phyloP scores from a whole-genome alignment of 1,140 invertebrate species.

The Amyelois transitella region DNA sequence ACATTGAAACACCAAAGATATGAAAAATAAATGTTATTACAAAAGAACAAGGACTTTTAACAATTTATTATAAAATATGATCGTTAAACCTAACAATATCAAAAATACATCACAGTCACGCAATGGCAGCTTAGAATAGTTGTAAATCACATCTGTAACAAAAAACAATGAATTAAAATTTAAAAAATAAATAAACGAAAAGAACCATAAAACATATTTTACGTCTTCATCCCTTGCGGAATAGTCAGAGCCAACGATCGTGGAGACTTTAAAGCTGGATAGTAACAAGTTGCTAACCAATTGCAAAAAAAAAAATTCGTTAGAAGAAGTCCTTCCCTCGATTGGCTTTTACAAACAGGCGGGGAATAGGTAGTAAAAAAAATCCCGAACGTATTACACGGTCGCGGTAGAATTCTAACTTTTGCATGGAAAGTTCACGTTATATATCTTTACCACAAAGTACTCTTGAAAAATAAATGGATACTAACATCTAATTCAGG shows the following conservation, averaged over 20 bases:
- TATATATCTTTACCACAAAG: background rate
- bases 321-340: background rate
- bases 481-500: conserved; percentile 17
- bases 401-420: background rate
- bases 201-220: too few species aligned
- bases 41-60: conserved; percentile 9
- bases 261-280: too few species aligned
- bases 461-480: background rate
- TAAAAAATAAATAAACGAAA: too few species aligned
- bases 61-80: conserved; percentile 27
- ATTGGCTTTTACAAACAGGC: too few species aligned
- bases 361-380: too few species aligned
- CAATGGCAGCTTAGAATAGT: conserved; percentile 20
- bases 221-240: background rate
- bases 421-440: background rate
- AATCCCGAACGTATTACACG: background rate
- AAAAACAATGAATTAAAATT: too few species aligned
- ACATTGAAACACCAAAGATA: background rate
- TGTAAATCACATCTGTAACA: conserved; percentile 18
- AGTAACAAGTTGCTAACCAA: too few species aligned
- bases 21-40: conserved; percentile 1
- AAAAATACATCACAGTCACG: conserved; percentile 34
- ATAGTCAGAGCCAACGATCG: background rate
- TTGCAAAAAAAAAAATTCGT: background rate
- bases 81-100: conserved; percentile 26